Base-by-base conservation (phyloP, 2,113 vertebrate genomes). In the Setophaga kirtlandii region DNA sequence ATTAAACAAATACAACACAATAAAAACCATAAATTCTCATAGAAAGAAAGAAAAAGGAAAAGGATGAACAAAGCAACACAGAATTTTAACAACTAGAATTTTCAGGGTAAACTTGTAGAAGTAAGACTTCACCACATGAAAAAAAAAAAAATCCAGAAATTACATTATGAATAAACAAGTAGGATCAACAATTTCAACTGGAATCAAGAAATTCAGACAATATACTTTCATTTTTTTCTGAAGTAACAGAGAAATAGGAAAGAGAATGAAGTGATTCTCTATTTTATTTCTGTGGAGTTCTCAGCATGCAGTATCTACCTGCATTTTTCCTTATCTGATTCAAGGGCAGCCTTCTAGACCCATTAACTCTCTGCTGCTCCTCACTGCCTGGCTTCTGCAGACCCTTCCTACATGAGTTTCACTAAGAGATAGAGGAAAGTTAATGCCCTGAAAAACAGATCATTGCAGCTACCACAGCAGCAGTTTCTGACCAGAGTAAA, bases 1-100 rank as follows among this genome's bases (percentile, higher is more conserved):
- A 81, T 79, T 97, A 96, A 96, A 89, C n/a, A 97, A 97, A 87
- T 56, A 92, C 77, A 97, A 93, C 86, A 59, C 35, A 96, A 94
- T 95, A 77, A 85, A 79, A 94, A 91, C 53, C 17, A 25, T 33
- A 93, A 28, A 52, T 73, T 96, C 44, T 73, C 1, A 22, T 67
- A 85, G 62, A 4, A 25, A 90, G 9, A 68, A 52, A 50, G n/a
- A 33, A 95, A 88, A 64, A 30, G 37, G 20, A 65, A 93, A 63
- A 93, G 39, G 9, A 94, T 31, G 11, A 86, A 91, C 41, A 87
- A 90, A 64, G 4, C 30, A 94, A 80, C 18, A 89, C 17, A 93
- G 74, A 92, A 49, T 46, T 73, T 77, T 56, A 91, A 78, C 2
- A 33, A 76, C 37, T 42, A 90, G 55, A 50, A 67, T 46, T 79